Base-by-base conservation (phyloP, 2,888 invertebrate genomes). In the Mythimna vitellina region DNA sequence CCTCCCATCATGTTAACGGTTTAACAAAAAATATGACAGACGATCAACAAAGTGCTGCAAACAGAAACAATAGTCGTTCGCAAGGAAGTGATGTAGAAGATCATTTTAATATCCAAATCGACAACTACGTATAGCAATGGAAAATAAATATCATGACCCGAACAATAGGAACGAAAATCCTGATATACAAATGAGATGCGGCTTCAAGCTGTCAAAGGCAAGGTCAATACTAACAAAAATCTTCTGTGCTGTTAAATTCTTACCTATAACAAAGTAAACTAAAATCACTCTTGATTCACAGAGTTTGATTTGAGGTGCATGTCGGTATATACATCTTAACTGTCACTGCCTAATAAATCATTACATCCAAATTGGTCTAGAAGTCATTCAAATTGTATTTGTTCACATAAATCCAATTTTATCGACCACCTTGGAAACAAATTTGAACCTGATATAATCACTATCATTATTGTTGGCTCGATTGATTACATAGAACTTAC, bases 131-230 rank as follows among this genome's bases (percentile, higher is more conserved):
- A 63, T 82, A 79, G 73, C 76, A 76, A 74, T 80, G 83, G 82
- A 78, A 84, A 84, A 85, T 83, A 83, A 76, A 88, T 87, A 87
- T 88, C 83, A 82, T 76, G 81, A 80, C 72, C 76, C 70, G 76
- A 91, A 93, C 93, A 93, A 93, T 93, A 87, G 89, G 76, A 86
- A 87, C 61, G 80, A 84, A 87, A 90, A 86, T 89, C 89, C 86
- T 92, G 89, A 93, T 90, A 92, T 89, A 90, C 88, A 88, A 91
- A 91, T 86, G 84, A 89, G 90, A 90, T 90, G 87, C 86, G 88
- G 77, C 71, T 76, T 92, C 90, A 85, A 92, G 89, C 89, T 91
- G 92, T 92, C 91, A 87, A 86, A 85, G 63, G 73, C 90, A 92
- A 92, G 92, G 92, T 82, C 86, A 73, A 76, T 69, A 66, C 56